phyloP scores from a whole-genome alignment of 2,113 vertebrate genomes.

The Carollia perspicillata region DNA sequence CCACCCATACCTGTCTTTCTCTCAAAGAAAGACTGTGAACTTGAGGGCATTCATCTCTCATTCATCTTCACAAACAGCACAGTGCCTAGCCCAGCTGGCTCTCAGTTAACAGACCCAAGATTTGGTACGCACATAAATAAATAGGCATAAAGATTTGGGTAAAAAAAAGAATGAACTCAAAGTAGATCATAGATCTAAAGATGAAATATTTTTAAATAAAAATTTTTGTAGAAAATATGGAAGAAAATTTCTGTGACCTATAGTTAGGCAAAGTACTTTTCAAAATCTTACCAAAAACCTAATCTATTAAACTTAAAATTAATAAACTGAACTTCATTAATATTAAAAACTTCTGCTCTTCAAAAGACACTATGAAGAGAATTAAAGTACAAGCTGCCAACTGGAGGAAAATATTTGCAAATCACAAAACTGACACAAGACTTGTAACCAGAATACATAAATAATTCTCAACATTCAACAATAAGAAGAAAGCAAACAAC shows the following conservation, averaged over 20 bases:
- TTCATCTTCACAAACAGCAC: background rate
- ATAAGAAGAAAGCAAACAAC: background rate
- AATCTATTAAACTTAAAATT: background rate
- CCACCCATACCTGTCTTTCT: background rate
- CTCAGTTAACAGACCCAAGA: background rate
- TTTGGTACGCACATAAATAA: background rate
- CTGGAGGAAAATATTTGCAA: background rate
- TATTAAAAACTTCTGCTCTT: background rate
- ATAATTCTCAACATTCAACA: background rate
- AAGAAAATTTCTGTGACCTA: background rate
- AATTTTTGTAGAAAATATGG: background rate
- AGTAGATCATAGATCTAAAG: background rate
- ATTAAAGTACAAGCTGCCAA: background rate
- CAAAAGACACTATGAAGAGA: background rate
- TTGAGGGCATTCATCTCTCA: background rate
- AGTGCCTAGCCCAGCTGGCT: background rate
- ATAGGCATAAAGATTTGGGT: background rate
- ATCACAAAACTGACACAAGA: background rate
- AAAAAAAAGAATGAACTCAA: background rate
- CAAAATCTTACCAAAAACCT: background rate
- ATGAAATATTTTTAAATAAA: background rate
- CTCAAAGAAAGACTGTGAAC: background rate
- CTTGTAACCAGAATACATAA: background rate
- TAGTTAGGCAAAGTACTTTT: background rate
- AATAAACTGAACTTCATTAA: background rate